Evolutionary conservation across 2,797 vertebrate species (phyloP), one percentile per base, ranked within the genome.

Genomic region (Paguma larvata): DNA sequence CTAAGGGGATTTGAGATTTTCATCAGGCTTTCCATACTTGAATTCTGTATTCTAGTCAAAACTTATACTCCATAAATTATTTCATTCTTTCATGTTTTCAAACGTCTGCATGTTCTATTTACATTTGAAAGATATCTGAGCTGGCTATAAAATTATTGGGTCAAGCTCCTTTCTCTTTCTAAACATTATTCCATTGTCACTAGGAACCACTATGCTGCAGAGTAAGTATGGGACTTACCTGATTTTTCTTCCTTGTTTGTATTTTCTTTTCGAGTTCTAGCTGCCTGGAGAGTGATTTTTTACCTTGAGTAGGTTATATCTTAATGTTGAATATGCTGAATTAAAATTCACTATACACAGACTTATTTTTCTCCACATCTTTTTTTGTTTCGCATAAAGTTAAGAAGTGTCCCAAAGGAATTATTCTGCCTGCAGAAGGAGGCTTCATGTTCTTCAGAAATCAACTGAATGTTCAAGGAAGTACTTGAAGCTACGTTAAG

Each of bases 91-190:
- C 23, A 72, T 59, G 11, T 44, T 82, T 91, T 89, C 44, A 59
- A 72, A 77, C 13, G 13, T 53, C 7, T 85, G 19, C 12, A 27
- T 63, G 27, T 9, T 53, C 11, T 59, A 70, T 32, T 89, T 72
- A 72, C 85, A 72, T 10, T 67, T 92, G 34, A 77, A 59, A 53
- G 32, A 89, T 77, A 77, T 34, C 53, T 96, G 51, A 92, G 79
- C 73, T 92, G 23, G 18, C n/a, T 72, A 79, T 65, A 72, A 89
- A 92, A 89, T 86, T 56, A 59, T 73, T 96, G 46, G 14, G 12
- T 62, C 27, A 46, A 3, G 38, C 23, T 53, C 15, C 4, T 82
- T 67, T 94, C 16, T 38, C 2, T 91, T 95, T 92, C 25, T 72
- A 89, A 56, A 78, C 14, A 67, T 79, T 53, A 2, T 1, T 59